phyloP scores from a whole-genome alignment of 2,797 vertebrate species.

The Neostethus bicornis region DNA sequence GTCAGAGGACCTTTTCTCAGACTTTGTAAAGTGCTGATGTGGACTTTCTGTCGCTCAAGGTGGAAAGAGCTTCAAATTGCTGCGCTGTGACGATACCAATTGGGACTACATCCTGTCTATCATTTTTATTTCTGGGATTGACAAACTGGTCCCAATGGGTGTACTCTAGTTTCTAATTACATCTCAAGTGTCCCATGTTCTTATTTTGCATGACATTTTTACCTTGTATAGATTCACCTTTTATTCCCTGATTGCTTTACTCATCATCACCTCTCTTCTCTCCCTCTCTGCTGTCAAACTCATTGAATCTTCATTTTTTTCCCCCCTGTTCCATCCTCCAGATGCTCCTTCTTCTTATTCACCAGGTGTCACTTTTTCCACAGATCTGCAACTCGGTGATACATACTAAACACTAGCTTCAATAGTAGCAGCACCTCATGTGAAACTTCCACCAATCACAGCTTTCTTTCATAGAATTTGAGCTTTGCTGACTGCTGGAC shows the following conservation, averaged over 20 bases:
- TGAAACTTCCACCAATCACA: conserved; percentile 71
- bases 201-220: conserved; percentile 20
- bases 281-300: conserved; percentile 43
- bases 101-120: conserved; percentile 58
- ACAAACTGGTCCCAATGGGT: conserved; percentile 57
- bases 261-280: conserved; percentile 18
- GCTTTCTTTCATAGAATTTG: conserved; percentile 44
- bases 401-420: conserved; percentile 70
- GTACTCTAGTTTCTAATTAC: conserved; percentile 45
- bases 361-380: conserved; percentile 32
- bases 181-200: conserved; percentile 22
- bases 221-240: conserved; percentile 36
- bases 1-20: conserved; percentile 40
- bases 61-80: conserved; percentile 33
- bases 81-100: conserved; percentile 32
- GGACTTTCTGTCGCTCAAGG: conserved; percentile 46
- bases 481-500: conserved; percentile 62
- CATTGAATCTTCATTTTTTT: conserved; percentile 48
- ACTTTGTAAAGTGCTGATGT: conserved; percentile 70
- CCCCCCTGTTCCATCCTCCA: conserved; percentile 11
- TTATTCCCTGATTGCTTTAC: conserved; percentile 28
- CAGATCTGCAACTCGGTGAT: conserved; percentile 65
- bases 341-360: conserved; percentile 36
- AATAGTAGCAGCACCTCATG: conserved; percentile 60
- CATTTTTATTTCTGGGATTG: conserved; percentile 56